Conservation (phyloP, 2,113 vertebrate genomes). For the Sisor rabdophorus region DNA sequence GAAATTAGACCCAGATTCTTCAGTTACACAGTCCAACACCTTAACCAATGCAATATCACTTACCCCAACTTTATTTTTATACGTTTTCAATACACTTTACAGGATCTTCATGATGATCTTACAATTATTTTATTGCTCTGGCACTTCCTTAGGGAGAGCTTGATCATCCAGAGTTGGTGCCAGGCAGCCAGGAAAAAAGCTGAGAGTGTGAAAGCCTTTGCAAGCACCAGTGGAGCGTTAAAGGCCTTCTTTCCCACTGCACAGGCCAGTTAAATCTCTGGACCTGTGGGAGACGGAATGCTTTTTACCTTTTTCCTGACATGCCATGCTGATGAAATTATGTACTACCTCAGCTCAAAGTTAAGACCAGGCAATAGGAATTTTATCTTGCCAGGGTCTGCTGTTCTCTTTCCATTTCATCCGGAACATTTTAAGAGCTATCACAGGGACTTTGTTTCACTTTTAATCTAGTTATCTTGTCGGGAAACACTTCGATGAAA, state of each 20-base stretch:
- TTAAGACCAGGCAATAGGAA: slow-evolving; percentile 25
- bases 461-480: slow-evolving; percentile 32
- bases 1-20: too few species aligned
- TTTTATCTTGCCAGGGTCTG: slow-evolving; percentile 12
- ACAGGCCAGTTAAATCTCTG: slow-evolving; percentile 10
- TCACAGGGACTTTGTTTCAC: background rate
- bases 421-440: slow-evolving; percentile 34
- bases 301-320: slow-evolving; percentile 19
- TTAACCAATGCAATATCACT: too few species aligned
- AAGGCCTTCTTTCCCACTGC: slow-evolving; percentile 22
- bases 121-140: slow-evolving; percentile 19
- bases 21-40: too few species aligned
- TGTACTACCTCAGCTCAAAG: slow-evolving; percentile 18
- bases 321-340: slow-evolving; percentile 33
- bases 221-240: slow-evolving; percentile 23
- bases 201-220: slow-evolving; percentile 38
- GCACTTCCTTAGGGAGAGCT: slow-evolving; percentile 14
- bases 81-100: slow-evolving; percentile 2
- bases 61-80: slow-evolving; percentile 13
- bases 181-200: slow-evolving; percentile 22
- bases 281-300: slow-evolving; percentile 19
- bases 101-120: slow-evolving; percentile 4
- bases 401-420: slow-evolving; percentile 25
- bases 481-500: slow-evolving; percentile 47
- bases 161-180: slow-evolving; percentile 24